Percentiles rank a stretch among this genome's conserved stretches.
phyloP scores from a whole-genome alignment of 2,888 invertebrate genomes.

The Chalcosyrphus nemorum region DNA sequence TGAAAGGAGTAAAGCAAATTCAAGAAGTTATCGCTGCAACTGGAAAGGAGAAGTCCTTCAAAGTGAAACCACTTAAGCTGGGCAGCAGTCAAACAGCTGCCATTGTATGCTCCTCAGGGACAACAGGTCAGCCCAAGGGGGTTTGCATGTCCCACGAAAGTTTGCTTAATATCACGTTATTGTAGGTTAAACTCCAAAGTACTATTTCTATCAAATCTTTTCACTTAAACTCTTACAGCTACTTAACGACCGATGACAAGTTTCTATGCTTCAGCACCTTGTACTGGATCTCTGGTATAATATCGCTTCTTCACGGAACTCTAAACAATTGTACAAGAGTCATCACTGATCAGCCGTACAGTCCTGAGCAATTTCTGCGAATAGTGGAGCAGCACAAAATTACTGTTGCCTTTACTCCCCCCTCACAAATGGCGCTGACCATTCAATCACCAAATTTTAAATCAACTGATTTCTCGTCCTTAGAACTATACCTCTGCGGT shows the following conservation, averaged over 20 bases:
- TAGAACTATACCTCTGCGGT: constrained; percentile 63
- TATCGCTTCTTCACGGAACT: constrained; percentile 60
- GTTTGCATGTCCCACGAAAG: constrained; percentile 72
- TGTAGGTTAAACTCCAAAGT: constrained; percentile 30
- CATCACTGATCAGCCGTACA: constrained; percentile 72
- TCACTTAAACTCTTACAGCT: constrained; percentile 9
- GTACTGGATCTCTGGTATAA: constrained; percentile 74
- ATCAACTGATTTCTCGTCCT: constrained; percentile 60
- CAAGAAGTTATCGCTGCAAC: constrained; percentile 66
- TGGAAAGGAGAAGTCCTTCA: constrained; percentile 51
- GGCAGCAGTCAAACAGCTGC: constrained; percentile 70
- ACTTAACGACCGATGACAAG: constrained; percentile 39
- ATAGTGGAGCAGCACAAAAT: constrained; percentile 73
- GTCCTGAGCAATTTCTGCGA: constrained; percentile 66
- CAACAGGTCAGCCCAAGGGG: constrained; percentile 73
- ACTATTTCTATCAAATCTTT: not conserved
- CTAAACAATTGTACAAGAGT: constrained; percentile 66
- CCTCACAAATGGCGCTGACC: constrained; percentile 73
- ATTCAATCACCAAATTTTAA: constrained; percentile 66
- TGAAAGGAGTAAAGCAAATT: constrained; percentile 61
- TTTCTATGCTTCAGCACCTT: constrained; percentile 74
- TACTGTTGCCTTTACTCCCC: constrained; percentile 63
- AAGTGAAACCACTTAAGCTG: constrained; percentile 22
- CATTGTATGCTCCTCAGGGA: constrained; percentile 74
- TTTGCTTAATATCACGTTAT: constrained; percentile 24